Evolutionary conservation across 2,888 invertebrate species (phyloP).

Genomic region (Linnaemya vulpina): DNA sequence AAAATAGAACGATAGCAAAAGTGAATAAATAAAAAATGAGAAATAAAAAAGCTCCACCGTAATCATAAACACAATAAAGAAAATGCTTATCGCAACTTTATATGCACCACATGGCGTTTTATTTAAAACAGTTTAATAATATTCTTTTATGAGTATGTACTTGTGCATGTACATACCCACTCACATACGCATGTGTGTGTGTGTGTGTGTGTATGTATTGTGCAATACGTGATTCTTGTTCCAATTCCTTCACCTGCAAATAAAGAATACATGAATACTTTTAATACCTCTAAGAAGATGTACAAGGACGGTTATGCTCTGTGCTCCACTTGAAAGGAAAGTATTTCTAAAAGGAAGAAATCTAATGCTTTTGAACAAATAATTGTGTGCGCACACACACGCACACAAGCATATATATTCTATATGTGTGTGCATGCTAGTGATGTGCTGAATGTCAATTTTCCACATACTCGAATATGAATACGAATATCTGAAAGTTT

Average conservation of each 20-base stretch:
- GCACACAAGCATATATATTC: not conserved
- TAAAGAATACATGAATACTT: not conserved
- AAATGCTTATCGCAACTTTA: constrained; percentile 21
- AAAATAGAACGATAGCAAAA: not conserved
- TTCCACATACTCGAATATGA: too few species aligned
- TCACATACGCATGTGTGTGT: too few species aligned
- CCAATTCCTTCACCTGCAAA: constrained; percentile 5
- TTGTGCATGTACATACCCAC: not conserved
- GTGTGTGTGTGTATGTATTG: constrained; percentile 19
- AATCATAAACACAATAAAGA: constrained; percentile 27
- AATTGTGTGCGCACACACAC: not conserved
- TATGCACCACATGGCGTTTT: constrained; percentile 33
- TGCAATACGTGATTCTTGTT: constrained; percentile 29
- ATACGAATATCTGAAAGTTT: too few species aligned
- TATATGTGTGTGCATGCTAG: not conserved
- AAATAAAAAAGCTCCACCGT: constrained; percentile 1
- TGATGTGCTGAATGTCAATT: not conserved
- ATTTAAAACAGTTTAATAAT: constrained; percentile 38
- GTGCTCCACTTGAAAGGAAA: constrained; percentile 11
- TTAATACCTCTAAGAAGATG: not conserved
- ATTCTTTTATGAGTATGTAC: not conserved
- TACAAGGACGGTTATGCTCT: not conserved
- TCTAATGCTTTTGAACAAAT: constrained; percentile 23
- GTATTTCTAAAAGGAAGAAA: not conserved
- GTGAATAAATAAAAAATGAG: constrained; percentile 3